Evolutionary conservation across 1,140 invertebrate genomes (phyloP).

Genomic region (Rhizoglyphus robini): DNA sequence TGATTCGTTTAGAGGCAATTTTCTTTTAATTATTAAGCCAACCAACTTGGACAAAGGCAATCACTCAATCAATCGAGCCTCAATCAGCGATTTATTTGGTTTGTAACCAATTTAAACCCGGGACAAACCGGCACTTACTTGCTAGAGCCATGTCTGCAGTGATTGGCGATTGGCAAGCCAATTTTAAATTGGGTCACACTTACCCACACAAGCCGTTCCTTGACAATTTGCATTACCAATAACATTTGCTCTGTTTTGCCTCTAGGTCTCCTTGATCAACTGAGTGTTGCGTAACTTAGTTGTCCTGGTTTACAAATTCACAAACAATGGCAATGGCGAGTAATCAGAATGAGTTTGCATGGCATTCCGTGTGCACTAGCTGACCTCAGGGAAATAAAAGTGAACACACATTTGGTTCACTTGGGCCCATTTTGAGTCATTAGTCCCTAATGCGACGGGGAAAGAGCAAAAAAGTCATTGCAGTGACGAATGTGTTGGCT

Average conservation of each 20-base stretch:
- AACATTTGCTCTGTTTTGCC: neutral
- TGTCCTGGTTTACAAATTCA: slow-evolving; percentile 50
- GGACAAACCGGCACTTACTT: neutral
- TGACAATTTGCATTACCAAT: neutral
- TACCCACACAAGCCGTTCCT: too few relatives aligned
- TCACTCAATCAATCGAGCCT: too few relatives aligned
- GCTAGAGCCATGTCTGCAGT: too few relatives aligned
- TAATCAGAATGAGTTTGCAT: neutral
- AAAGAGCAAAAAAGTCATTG: slow-evolving; percentile 18
- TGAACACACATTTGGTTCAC: neutral
- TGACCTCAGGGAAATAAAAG: neutral
- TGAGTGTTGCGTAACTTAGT: slow-evolving; percentile 91
- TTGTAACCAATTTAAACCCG: neutral
- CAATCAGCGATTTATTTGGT: neutral
- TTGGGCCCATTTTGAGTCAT: neutral
- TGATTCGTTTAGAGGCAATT: neutral
- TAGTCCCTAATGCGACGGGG: slow-evolving; percentile 1
- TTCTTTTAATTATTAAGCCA: slow-evolving; percentile 5
- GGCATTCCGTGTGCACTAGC: neutral
- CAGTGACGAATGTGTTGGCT: neutral
- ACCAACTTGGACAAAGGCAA: neutral
- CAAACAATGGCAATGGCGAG: neutral
- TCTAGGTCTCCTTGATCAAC: slow-evolving; percentile 98
- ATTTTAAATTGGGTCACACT: slow-evolving; percentile 7
- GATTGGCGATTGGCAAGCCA: slow-evolving; percentile 10